Percentiles rank a stretch among this genome's conserved stretches.
phyloP scores from a whole-genome alignment of 2,888 invertebrate genomes.

The Ochropleura plecta region DNA sequence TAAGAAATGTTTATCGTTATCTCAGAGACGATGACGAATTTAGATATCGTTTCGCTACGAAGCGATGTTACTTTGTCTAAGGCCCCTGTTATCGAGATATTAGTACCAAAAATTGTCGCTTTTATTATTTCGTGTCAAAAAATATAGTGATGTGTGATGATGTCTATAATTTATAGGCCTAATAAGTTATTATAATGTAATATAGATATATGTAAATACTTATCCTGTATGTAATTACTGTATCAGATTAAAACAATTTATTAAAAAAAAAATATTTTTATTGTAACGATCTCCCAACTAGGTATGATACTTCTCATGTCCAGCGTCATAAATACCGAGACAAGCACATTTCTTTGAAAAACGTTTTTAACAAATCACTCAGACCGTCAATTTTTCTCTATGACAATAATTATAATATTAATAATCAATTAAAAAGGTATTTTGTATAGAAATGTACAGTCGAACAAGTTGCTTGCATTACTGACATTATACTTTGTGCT shows the following conservation, averaged over 20 bases:
- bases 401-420: not conserved
- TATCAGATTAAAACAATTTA: slow-evolving; percentile 62
- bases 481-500: not conserved
- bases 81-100: slow-evolving; percentile 27
- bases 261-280: slow-evolving; percentile 34
- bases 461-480: not conserved
- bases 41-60: too few species aligned
- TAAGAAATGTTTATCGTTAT: too few species aligned
- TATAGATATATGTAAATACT: slow-evolving; percentile 66
- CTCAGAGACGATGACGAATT: too few species aligned
- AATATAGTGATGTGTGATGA: slow-evolving; percentile 27
- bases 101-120: slow-evolving; percentile 47
- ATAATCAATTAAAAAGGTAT: not conserved
- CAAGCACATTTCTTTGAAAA: not conserved
- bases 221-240: slow-evolving; percentile 59
- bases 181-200: slow-evolving; percentile 59
- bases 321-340: not conserved
- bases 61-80: too few species aligned
- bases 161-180: slow-evolving; percentile 57
- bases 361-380: not conserved
- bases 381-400: not conserved
- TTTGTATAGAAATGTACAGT: not conserved
- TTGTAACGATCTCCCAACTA: not conserved
- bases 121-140: slow-evolving; percentile 45
- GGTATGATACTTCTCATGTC: not conserved